A percentile compares a stretch with the other conserved stretches of the same genome.
Conservation (phyloP, 1,140 invertebrate species). For the Phenacoccus solenopsis region DNA sequence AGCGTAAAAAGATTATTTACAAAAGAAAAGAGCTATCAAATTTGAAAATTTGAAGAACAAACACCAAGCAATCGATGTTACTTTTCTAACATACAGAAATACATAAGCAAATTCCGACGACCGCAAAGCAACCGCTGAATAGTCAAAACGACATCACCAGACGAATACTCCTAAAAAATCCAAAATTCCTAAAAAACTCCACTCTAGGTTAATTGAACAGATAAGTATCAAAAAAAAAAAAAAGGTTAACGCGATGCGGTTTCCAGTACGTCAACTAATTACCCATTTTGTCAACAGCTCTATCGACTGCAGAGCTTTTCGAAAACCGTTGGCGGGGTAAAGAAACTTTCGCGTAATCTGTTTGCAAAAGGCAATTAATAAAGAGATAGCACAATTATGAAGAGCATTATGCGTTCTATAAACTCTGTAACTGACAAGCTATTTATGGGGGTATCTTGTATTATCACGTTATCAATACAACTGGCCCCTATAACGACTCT, state of each 20-base stretch:
- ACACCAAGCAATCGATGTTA: too few species aligned
- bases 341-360: background rate
- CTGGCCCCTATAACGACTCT: background rate
- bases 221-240: slow-evolving; percentile 3
- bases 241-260: background rate
- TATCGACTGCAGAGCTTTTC: background rate
- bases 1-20: too few species aligned
- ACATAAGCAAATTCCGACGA: too few species aligned
- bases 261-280: background rate
- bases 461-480: background rate
- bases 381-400: slow-evolving; percentile 2
- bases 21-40: too few species aligned
- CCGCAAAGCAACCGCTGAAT: too few species aligned
- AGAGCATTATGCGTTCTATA: background rate
- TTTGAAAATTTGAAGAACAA: too few species aligned
- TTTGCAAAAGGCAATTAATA: background rate
- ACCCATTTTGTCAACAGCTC: background rate
- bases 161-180: too few species aligned
- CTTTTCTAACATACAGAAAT: too few species aligned
- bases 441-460: background rate
- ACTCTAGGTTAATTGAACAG: background rate
- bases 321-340: background rate
- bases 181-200: too few species aligned
- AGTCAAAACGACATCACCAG: too few species aligned
- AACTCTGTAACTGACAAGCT: slow-evolving; percentile 1